Evolutionary conservation across 2,113 vertebrate genomes (phyloP).

Genomic region (Copsychus sechellarum): DNA sequence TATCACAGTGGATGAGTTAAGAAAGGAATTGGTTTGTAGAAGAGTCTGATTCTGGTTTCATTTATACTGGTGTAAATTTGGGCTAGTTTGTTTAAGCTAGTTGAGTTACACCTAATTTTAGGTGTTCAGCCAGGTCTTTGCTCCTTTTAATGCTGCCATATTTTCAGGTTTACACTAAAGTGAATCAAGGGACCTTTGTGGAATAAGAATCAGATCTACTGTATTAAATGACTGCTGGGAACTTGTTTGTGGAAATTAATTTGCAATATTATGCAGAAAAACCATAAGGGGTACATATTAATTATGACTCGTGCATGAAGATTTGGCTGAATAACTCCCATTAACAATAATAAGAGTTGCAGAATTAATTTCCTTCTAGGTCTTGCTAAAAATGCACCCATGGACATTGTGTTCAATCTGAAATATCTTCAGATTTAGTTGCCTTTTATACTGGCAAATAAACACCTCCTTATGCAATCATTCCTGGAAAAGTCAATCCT

Average conservation of each 20-base stretch:
- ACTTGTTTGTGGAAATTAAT: slow-evolving; percentile 45
- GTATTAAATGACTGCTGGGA: slow-evolving; percentile 17
- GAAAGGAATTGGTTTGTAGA: neutral
- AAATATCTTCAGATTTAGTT: neutral
- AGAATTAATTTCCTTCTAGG: slow-evolving; percentile 26
- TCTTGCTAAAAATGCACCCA: neutral
- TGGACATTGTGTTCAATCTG: neutral
- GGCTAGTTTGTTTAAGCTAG: neutral
- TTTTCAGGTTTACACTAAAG: neutral
- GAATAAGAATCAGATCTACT: neutral
- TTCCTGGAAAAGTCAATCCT: neutral
- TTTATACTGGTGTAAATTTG: neutral
- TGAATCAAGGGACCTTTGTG: neutral
- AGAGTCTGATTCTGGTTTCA: neutral
- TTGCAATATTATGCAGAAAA: slow-evolving; percentile 32
- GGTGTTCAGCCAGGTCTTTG: neutral
- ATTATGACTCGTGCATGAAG: neutral
- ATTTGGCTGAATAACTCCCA: slow-evolving; percentile 24
- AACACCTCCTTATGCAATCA: neutral
- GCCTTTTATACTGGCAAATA: neutral
- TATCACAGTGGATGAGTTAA: neutral
- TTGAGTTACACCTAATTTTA: neutral
- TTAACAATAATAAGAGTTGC: slow-evolving; percentile 26
- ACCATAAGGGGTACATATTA: neutral
- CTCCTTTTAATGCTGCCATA: neutral